Conservation (phyloP, 2,888 invertebrate genomes). For the Lissocephala sabroskyi region DNA sequence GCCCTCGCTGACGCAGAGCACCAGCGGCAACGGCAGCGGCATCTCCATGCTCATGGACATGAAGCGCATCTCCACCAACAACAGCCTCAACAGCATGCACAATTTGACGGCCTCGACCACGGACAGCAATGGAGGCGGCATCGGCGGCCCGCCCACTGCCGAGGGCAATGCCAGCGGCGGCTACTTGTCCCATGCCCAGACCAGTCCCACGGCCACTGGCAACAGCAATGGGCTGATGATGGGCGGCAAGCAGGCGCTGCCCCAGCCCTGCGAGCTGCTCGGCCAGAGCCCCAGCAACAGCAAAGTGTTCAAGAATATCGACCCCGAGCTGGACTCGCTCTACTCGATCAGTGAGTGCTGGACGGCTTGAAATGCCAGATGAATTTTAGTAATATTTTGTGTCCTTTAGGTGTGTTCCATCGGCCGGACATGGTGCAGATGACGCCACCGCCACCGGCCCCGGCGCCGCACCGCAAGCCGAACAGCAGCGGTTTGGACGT, state of each 20-base stretch:
- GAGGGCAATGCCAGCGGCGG: background rate
- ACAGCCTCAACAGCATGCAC: conserved; percentile 66
- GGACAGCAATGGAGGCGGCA: conserved; percentile 38
- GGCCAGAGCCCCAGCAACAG: conserved; percentile 70
- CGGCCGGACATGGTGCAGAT: conserved; percentile 73
- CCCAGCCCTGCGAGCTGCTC: conserved; percentile 56
- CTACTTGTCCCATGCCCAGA: conserved; percentile 44
- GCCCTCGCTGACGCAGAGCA: conserved; percentile 6
- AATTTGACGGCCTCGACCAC: conserved; percentile 50
- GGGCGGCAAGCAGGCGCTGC: conserved; percentile 18
- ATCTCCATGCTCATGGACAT: conserved; percentile 71
- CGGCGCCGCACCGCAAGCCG: conserved; percentile 80
- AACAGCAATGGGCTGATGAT: conserved; percentile 12
- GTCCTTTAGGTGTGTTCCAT: conserved; percentile 67
- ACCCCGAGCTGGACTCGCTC: conserved; percentile 80
- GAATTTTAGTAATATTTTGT: too few relatives aligned
- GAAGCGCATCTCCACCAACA: conserved; percentile 67
- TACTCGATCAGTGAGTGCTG: conserved; percentile 81
- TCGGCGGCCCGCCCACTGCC: background rate
- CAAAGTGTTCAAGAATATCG: conserved; percentile 73
- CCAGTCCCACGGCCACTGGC: conserved; percentile 24
- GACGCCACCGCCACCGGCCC: conserved; percentile 83
- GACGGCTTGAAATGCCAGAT: too few relatives aligned
- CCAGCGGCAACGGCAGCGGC: conserved; percentile 49
- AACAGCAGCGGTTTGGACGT: conserved; percentile 45